Evolutionary conservation across 2,113 vertebrate genomes (phyloP).

Genomic region (Semnopithecus entellus): DNA sequence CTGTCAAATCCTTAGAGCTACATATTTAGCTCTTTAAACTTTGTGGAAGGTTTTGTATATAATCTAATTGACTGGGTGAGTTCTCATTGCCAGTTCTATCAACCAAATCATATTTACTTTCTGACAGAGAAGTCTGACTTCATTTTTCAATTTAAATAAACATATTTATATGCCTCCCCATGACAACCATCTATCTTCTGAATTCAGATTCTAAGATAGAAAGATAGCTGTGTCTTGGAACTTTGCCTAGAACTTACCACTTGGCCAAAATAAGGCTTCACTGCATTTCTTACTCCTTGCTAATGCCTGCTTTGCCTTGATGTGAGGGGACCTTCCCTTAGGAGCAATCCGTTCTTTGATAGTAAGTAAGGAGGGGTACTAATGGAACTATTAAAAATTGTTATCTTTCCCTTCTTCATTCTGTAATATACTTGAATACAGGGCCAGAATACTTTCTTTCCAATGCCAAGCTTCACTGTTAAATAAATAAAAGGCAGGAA

Average conservation of each 20-base stretch:
- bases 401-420: not conserved
- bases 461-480: not conserved
- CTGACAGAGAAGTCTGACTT: conserved; percentile 31
- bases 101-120: not conserved
- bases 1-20: conserved; percentile 32
- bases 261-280: not conserved
- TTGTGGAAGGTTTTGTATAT: not conserved
- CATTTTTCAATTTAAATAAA: conserved; percentile 30
- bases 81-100: not conserved
- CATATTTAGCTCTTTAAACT: not conserved
- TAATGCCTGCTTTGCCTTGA: not conserved
- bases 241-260: conserved; percentile 9
- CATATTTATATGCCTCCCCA: not conserved
- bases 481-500: not conserved
- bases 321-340: not conserved
- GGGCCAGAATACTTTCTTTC: not conserved
- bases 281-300: not conserved
- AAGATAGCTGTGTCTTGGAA: conserved; percentile 3
- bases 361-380: not conserved
- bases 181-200: conserved; percentile 15
- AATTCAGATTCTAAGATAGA: conserved; percentile 24
- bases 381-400: not conserved
- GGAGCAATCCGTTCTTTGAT: not conserved
- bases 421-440: conserved; percentile 10
- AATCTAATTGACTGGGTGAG: not conserved